phyloP scores from a whole-genome alignment of 2,888 invertebrate genomes.

The Seira ritae region DNA sequence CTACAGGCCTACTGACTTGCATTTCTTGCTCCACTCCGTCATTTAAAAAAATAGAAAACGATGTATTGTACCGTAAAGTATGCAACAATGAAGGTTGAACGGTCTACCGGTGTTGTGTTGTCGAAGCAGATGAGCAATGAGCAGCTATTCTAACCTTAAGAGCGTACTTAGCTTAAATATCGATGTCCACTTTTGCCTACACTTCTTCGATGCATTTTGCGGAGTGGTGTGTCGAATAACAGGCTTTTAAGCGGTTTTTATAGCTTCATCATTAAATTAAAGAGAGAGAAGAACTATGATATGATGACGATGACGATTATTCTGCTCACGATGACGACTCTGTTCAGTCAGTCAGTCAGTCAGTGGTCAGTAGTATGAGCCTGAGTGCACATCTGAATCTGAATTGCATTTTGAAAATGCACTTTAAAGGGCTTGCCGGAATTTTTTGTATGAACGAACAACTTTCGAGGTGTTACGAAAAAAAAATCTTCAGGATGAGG shows the following conservation, averaged over 20 bases:
- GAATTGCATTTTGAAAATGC: constrained; percentile 19
- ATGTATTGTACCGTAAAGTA: not conserved
- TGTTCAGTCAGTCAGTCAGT: constrained; percentile 22
- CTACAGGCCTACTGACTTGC: constrained; percentile 8
- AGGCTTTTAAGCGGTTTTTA: constrained; percentile 55
- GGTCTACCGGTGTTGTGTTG: constrained; percentile 7
- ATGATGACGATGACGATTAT: constrained; percentile 19
- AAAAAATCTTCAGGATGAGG: not conserved
- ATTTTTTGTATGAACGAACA: not conserved
- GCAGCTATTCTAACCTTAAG: not conserved
- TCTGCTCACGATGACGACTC: constrained; percentile 12
- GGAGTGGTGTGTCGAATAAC: constrained; percentile 44
- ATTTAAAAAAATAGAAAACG: constrained; percentile 1
- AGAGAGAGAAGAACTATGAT: constrained; percentile 23
- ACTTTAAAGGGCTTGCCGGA: constrained; percentile 37
- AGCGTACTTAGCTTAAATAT: not conserved
- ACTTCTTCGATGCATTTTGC: constrained; percentile 14
- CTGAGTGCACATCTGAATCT: too few species aligned
- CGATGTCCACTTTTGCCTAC: constrained; percentile 38
- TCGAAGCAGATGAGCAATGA: constrained; percentile 9
- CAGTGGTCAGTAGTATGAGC: not conserved
- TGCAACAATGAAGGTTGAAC: not conserved
- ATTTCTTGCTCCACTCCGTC: not conserved
- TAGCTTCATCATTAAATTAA: constrained; percentile 57
- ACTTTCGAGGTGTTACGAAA: constrained; percentile 5